A percentile compares a stretch with the other conserved stretches of the same genome.
phyloP scores from a whole-genome alignment of 2,113 vertebrate species.

The Eulemur macaco region DNA sequence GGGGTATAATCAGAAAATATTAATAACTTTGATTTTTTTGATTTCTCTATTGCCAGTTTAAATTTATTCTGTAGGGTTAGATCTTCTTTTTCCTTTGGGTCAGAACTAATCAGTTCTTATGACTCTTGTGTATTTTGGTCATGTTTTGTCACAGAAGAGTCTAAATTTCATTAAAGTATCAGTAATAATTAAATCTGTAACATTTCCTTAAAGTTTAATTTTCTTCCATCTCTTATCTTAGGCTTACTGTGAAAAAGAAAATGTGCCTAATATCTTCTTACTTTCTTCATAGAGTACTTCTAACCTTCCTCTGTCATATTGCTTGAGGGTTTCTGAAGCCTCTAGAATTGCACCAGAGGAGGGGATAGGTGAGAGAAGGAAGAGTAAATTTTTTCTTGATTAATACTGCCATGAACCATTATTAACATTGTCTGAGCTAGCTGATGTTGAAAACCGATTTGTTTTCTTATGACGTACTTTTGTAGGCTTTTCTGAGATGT shows the following conservation, averaged over 20 bases:
- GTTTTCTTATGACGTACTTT: not conserved
- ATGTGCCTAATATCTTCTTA: not conserved
- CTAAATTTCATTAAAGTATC: conserved; percentile 37
- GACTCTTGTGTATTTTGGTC: not conserved
- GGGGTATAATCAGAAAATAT: conserved; percentile 14
- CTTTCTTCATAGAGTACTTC: not conserved
- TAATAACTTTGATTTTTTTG: not conserved
- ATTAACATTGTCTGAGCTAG: not conserved
- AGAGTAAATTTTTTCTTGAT: not conserved
- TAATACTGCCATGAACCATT: not conserved
- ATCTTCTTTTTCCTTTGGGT: conserved; percentile 28
- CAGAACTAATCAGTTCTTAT: not conserved
- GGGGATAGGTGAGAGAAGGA: not conserved
- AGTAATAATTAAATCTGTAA: not conserved
- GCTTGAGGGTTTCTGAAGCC: not conserved
- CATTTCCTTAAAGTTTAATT: conserved; percentile 39
- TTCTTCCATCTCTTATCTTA: not conserved
- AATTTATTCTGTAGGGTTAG: not conserved
- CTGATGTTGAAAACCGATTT: not conserved
- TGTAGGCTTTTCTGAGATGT: conserved; percentile 3
- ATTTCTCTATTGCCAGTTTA: not conserved
- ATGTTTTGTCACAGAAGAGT: conserved; percentile 47
- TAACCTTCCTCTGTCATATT: not conserved
- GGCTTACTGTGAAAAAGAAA: not conserved
- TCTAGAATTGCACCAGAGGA: not conserved